phyloP scores from a whole-genome alignment of 2,113 vertebrate genomes.

The Mus musculus region GRCm39 chr8:53640001-53640500 shows the following conservation, averaged over 20 bases:
- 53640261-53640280: not conserved
- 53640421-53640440: not conserved
- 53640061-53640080: not conserved
- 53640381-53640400: rapidly evolving
- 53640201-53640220: not conserved
- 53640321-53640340: not conserved
- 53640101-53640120: not conserved
- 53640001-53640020: not conserved
- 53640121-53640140: not conserved
- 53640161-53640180: not conserved
- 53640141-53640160: not conserved
- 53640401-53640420: not conserved
- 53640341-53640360: not conserved
- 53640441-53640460: not conserved
- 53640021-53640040: not conserved
- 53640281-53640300: not conserved
- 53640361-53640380: not conserved
- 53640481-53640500: not conserved
- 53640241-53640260: not conserved
- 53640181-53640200: not conserved
- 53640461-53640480: not conserved
- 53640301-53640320: not conserved
- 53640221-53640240: not conserved
- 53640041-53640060: not conserved
- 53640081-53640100: not conserved